A percentile compares a stretch with the other conserved stretches of the same genome.
These are phyloP conservation scores for Hyperoplus immaculatus DNA, from an alignment of 2,797 vertebrate species.

Conservation along the genomic window DNA sequence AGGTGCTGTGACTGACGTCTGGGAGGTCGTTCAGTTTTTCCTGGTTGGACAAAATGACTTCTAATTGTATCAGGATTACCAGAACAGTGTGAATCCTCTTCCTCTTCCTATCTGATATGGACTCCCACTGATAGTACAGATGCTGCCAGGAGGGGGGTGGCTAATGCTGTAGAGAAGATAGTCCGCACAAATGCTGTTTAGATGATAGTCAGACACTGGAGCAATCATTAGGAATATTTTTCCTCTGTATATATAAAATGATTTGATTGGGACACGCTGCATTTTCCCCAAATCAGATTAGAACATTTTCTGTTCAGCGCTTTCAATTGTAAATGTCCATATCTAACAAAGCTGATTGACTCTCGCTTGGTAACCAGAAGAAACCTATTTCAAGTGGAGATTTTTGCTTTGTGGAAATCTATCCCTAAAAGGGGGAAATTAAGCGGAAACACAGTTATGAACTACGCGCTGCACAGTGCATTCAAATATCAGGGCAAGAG, in stretches of 20 bases:
- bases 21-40: not conserved
- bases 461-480: not conserved
- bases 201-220: slow-evolving; percentile 23
- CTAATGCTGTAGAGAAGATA: slow-evolving; percentile 2
- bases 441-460: too few species aligned
- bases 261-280: slow-evolving; percentile 5
- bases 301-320: not conserved
- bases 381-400: not conserved
- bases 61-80: slow-evolving; percentile 25
- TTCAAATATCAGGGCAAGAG: slow-evolving; percentile 1
- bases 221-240: slow-evolving; percentile 17
- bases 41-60: not conserved
- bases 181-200: slow-evolving; percentile 2
- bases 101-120: slow-evolving; percentile 25
- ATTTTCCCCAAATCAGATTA: slow-evolving; percentile 7
- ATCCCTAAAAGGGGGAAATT: not conserved
- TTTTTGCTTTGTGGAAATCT: slow-evolving; percentile 1
- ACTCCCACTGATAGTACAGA: slow-evolving; percentile 31
- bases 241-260: not conserved
- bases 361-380: not conserved
- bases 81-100: slow-evolving; percentile 29
- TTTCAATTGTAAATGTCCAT: slow-evolving; percentile 1
- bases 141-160: slow-evolving; percentile 16
- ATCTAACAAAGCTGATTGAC: not conserved
- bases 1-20: not conserved